These are phyloP conservation scores for Himalopsyche tibetana DNA, from an alignment of 2,888 invertebrate genomes.

Conservation along the genomic window DNA sequence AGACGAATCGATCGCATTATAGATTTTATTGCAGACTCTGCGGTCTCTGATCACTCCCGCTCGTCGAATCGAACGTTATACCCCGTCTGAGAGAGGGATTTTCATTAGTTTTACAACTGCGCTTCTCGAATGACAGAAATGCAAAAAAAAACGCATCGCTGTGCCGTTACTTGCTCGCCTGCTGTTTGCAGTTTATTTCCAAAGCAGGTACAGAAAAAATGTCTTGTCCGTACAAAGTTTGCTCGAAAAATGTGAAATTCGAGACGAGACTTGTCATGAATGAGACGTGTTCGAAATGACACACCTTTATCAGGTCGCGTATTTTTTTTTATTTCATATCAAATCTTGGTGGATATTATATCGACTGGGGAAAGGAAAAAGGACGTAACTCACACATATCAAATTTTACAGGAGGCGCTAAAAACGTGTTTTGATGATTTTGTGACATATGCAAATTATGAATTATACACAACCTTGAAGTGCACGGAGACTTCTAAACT, in stretches of 20 bases:
- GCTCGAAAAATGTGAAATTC: not conserved
- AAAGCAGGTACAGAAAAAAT: slow-evolving; percentile 11
- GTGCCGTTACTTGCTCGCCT: not conserved
- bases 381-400: too few relatives aligned
- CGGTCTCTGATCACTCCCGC: not conserved
- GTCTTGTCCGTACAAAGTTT: not conserved
- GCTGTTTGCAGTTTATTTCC: not conserved
- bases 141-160: not conserved
- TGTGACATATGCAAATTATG: too few relatives aligned
- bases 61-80: not conserved
- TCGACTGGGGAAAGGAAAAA: too few relatives aligned
- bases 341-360: too few relatives aligned
- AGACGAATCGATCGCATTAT: not conserved
- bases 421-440: too few relatives aligned
- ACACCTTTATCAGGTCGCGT: too few relatives aligned
- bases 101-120: not conserved
- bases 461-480: too few relatives aligned
- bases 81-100: not conserved
- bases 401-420: too few relatives aligned
- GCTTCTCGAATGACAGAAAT: not conserved
- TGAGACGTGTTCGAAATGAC: too few relatives aligned
- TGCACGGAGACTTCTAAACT: too few relatives aligned
- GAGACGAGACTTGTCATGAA: not conserved
- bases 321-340: too few relatives aligned
- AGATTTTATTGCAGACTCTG: not conserved